Conservation (phyloP, 2,113 vertebrate genomes). For the Chaetops frenatus region DNA sequence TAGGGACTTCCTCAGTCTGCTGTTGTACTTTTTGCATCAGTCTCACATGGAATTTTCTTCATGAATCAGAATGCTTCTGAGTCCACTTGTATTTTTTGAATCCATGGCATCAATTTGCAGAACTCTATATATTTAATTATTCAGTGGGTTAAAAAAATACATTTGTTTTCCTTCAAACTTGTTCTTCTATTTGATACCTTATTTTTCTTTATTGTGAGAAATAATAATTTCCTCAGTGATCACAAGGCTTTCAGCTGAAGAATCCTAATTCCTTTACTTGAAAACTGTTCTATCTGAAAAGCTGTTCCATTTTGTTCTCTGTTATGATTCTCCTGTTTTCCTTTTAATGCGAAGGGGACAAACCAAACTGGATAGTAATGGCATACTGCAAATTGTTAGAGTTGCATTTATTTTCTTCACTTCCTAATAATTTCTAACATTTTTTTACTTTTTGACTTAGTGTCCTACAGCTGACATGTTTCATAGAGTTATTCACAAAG, state of each 20-base stretch:
- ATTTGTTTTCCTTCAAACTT: background rate
- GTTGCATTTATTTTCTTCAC: background rate
- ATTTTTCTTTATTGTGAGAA: background rate
- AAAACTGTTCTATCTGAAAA: background rate
- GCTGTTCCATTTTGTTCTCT: background rate
- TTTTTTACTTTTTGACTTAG: background rate
- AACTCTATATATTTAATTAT: background rate
- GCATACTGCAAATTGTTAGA: background rate
- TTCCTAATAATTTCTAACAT: background rate
- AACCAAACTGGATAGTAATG: background rate
- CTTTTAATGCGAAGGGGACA: background rate
- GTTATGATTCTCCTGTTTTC: background rate
- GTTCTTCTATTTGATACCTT: background rate
- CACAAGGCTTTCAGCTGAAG: background rate
- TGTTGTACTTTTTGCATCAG: background rate
- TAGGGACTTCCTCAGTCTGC: background rate
- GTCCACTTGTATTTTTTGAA: background rate
- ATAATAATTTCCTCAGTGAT: background rate
- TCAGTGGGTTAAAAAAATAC: background rate
- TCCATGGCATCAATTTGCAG: background rate
- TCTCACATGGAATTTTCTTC: background rate
- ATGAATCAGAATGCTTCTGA: background rate
- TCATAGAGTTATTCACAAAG: background rate
- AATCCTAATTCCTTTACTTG: background rate
- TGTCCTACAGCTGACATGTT: background rate